Base-by-base conservation (phyloP, 2,113 vertebrate species). In the Ammodytes marinus region DNA sequence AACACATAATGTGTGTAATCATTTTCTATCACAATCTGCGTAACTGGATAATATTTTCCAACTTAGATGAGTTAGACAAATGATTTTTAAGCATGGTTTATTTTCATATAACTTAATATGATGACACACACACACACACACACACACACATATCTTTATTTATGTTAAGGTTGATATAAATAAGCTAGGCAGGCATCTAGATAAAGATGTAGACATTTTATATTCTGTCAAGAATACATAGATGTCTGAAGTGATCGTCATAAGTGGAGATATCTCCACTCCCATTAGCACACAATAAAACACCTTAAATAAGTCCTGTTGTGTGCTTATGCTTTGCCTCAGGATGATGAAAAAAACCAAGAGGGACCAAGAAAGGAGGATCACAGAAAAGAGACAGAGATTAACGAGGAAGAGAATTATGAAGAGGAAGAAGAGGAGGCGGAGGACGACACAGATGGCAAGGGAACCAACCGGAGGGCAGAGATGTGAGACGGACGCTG, bases 361-460 rank as follows among this genome's bases (percentile, higher is more conserved):
- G 88, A 88, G 8, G 94, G 88, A 2, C 92, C 87, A 12, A 92
- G 93, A 67, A 95, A 96, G 15, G 94, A 94, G 47, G 90, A 88
- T 14, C 95, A 37, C 49, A 94, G 86, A 71, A 91, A 86, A 58
- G 83, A 65, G 17, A 67, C 12, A 0, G 94, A 92, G 49, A 81
- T 90, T 86, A 94, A 93, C 5, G 94, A 91, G 65, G 97, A 97
- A 60, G 96, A 97, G 13, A 96, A 97, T 35, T 97, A 99, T 0
- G 96, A 98, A 37, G 97, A 98, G 19, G 97, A 98, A 35, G 97
- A 97, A 0, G 96, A 97, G 2, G 97, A 96, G 0, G 96, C 94
- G 1, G 97, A 96, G 0, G 96, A 96, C 0, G 96, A 95, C 0
- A 90, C 90, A 6, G 95, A 84, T 0, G 95, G 90, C 60, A 96